A percentile compares a stretch with the other conserved stretches of the same genome.
Conservation (phyloP, 2,888 invertebrate species). For the Tuberolachnus salignus region DNA sequence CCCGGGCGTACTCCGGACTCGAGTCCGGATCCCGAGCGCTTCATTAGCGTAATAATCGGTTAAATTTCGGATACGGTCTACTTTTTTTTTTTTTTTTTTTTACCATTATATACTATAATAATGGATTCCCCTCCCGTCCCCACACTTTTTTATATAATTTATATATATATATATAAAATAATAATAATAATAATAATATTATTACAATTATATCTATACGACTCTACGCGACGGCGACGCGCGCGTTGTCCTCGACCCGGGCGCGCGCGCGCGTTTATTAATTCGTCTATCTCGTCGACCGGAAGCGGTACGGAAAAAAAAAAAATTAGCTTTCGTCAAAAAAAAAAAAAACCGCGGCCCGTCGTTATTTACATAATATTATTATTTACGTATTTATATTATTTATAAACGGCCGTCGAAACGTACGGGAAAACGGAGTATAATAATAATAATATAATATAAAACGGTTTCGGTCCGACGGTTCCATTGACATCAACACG, state of each 20-base stretch:
- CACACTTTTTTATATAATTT: neutral
- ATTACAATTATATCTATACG: no score
- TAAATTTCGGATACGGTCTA: slow-evolving; percentile 24
- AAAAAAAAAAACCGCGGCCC: neutral
- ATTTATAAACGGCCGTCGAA: slow-evolving; percentile 27
- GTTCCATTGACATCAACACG: slow-evolving; percentile 11
- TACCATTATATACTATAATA: neutral
- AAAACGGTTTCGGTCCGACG: slow-evolving; percentile 14
- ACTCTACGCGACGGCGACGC: neutral
- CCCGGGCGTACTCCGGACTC: neutral
- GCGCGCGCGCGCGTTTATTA: neutral
- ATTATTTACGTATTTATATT: neutral
- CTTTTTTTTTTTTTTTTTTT: no score
- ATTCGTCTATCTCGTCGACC: slow-evolving; percentile 14
- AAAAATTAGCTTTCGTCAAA: slow-evolving; percentile 19
- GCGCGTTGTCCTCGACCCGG: slow-evolving; percentile 17
- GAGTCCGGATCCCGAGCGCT: no score
- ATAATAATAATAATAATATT: no score
- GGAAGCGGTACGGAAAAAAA: slow-evolving; percentile 10
- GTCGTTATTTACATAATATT: neutral
- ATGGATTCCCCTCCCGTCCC: neutral
- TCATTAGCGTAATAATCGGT: slow-evolving; percentile 12
- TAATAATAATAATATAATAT: no score
- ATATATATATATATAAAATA: neutral
- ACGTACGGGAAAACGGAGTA: slow-evolving; percentile 19